phyloP scores from a whole-genome alignment of 2,797 vertebrate species.

The Phrynocephalus forsythii region DNA sequence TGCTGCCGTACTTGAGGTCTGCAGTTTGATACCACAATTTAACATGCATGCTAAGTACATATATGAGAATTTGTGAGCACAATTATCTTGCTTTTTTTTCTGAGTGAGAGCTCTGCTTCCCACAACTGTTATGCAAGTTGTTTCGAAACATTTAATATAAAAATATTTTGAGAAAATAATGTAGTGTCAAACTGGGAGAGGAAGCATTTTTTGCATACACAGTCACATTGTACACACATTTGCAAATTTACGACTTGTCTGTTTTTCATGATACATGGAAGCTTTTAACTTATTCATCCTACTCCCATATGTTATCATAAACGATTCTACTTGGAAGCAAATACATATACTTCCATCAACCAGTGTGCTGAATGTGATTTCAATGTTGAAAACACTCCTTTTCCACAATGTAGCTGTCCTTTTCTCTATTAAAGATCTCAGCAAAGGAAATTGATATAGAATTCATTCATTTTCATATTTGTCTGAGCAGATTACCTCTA shows the following conservation, averaged over 20 bases:
- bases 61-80: background rate
- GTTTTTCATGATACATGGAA: background rate
- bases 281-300: background rate
- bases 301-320: background rate
- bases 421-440: background rate
- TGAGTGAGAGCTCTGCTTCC: background rate
- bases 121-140: background rate
- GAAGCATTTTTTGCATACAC: too few relatives aligned
- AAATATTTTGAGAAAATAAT: too few relatives aligned
- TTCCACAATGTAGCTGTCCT: background rate
- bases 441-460: background rate
- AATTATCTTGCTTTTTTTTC: background rate
- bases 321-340: background rate
- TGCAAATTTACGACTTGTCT: background rate
- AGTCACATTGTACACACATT: too few relatives aligned
- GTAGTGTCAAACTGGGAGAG: too few relatives aligned
- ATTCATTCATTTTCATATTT: background rate
- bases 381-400: background rate
- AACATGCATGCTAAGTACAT: background rate
- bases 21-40: background rate
- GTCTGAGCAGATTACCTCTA: background rate
- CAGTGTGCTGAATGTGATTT: background rate
- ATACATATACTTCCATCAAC: background rate
- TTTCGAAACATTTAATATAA: background rate
- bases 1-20: background rate